Evolutionary conservation across 1,140 invertebrate genomes (phyloP).

Genomic region (Parasteatoda tepidariorum): DNA sequence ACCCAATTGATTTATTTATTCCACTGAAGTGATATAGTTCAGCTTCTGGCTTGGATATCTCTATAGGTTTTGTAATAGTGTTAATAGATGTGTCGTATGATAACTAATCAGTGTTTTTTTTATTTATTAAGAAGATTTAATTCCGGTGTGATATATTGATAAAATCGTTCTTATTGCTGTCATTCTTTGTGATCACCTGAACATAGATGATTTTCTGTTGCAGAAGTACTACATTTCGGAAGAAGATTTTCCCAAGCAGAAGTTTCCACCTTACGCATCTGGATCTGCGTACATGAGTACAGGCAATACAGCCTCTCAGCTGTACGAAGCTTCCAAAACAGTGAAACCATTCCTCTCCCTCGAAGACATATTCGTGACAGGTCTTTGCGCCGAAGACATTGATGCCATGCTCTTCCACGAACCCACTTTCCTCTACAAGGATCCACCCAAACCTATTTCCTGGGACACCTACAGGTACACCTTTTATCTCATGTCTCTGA

Average conservation of each 20-base stretch:
- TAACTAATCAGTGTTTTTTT: too few relatives aligned
- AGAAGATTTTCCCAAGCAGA: conserved; percentile 63
- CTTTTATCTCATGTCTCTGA: too few relatives aligned
- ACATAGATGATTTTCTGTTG: too few relatives aligned
- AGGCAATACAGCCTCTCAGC: conserved; percentile 65
- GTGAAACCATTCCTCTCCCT: conserved; percentile 68
- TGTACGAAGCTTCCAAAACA: neutral
- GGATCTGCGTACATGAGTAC: conserved; percentile 65
- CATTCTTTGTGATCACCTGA: too few relatives aligned
- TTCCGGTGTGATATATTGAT: too few relatives aligned
- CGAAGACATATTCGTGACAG: conserved; percentile 71
- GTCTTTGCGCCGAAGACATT: conserved; percentile 66
- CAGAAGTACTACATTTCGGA: conserved; percentile 64
- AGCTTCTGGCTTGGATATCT: too few relatives aligned
- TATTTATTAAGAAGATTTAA: too few relatives aligned
- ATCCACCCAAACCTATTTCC: neutral
- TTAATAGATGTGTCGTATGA: too few relatives aligned
- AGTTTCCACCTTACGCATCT: conserved; percentile 72
- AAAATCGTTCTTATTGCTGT: too few relatives aligned
- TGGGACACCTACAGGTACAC: conserved; percentile 24
- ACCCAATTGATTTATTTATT: too few relatives aligned
- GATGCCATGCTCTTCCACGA: conserved; percentile 41
- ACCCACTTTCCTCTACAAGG: neutral
- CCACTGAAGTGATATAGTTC: too few relatives aligned
- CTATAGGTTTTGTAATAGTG: too few relatives aligned